phyloP scores from a whole-genome alignment of 2,113 vertebrate species.

The Neodontobutis hainanensis region DNA sequence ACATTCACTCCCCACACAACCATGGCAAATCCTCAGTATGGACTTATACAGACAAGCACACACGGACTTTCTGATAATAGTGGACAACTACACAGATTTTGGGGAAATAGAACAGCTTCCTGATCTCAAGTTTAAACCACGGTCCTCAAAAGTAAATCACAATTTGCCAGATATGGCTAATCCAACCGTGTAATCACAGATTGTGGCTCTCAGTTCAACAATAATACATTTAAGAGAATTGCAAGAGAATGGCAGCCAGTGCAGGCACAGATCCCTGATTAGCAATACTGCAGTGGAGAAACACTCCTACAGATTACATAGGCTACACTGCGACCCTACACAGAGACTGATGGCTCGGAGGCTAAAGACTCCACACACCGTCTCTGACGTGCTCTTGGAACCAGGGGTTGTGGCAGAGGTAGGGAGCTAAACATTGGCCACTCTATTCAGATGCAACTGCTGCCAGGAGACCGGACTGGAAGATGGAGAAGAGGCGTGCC shows the following conservation, averaged over 20 bases:
- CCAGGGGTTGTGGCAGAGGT: too few relatives aligned
- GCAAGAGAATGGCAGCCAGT: neutral
- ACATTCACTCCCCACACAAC: neutral
- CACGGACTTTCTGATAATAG: neutral
- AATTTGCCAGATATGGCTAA: neutral
- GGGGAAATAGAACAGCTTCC: conserved; percentile 1
- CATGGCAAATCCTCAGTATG: conserved; percentile 7
- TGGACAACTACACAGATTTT: conserved; percentile 1
- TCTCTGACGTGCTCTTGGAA: too few relatives aligned
- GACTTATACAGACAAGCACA: neutral
- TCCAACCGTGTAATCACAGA: neutral
- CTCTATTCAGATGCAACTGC: too few relatives aligned
- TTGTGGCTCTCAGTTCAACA: neutral
- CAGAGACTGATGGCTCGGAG: neutral
- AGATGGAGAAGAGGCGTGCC: too few relatives aligned
- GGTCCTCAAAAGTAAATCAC: too few relatives aligned
- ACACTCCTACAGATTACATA: neutral
- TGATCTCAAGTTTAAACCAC: neutral
- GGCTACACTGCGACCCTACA: neutral
- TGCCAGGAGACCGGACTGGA: too few relatives aligned
- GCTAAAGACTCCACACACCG: too few relatives aligned
- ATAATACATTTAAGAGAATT: neutral
- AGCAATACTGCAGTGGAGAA: neutral
- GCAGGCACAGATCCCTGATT: neutral
- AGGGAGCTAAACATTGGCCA: too few relatives aligned